Percentiles rank a stretch among this genome's conserved stretches.
phyloP scores from a whole-genome alignment of 1,140 invertebrate species.

The Drosophila trapezifrons region DNA sequence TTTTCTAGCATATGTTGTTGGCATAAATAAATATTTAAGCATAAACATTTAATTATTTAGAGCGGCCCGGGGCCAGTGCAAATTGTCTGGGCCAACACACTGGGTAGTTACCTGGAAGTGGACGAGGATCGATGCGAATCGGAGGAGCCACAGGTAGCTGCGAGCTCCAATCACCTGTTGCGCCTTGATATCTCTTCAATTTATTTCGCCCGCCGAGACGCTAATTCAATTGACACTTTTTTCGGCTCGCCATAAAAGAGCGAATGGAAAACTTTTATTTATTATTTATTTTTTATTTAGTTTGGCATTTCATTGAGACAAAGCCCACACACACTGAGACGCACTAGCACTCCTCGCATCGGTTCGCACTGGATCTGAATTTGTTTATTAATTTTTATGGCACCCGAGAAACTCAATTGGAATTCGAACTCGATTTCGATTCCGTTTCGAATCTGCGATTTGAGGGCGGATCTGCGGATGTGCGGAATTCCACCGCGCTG shows the following conservation, averaged over 20 bases:
- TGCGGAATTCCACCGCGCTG: constrained; percentile 75
- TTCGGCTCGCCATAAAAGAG: constrained; percentile 43
- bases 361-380: constrained; percentile 35
- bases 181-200: constrained; percentile 36
- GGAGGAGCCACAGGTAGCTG: constrained; percentile 35
- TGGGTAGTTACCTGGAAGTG: constrained; percentile 38
- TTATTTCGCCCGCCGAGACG: constrained; percentile 38
- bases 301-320: constrained; percentile 67
- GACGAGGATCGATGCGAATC: constrained; percentile 5
- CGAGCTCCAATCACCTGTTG: constrained; percentile 51
- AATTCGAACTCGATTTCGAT: constrained; percentile 17
- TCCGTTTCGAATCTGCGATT: constrained; percentile 36
- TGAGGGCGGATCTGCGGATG: constrained; percentile 22
- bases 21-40: constrained; percentile 3
- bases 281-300: constrained; percentile 31
- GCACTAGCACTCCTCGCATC: constrained; percentile 22
- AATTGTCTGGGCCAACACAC: constrained; percentile 19
- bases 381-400: constrained; percentile 53
- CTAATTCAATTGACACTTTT: constrained; percentile 80
- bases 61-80: constrained; percentile 1
- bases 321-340: constrained; percentile 27
- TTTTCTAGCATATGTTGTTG: constrained; percentile 62
- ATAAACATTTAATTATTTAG: constrained; percentile 38
- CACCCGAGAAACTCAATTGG: constrained; percentile 16
- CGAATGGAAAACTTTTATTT: constrained; percentile 71